Conservation (phyloP, 2,888 invertebrate species). For the Lasioglossum pauxillum region DNA sequence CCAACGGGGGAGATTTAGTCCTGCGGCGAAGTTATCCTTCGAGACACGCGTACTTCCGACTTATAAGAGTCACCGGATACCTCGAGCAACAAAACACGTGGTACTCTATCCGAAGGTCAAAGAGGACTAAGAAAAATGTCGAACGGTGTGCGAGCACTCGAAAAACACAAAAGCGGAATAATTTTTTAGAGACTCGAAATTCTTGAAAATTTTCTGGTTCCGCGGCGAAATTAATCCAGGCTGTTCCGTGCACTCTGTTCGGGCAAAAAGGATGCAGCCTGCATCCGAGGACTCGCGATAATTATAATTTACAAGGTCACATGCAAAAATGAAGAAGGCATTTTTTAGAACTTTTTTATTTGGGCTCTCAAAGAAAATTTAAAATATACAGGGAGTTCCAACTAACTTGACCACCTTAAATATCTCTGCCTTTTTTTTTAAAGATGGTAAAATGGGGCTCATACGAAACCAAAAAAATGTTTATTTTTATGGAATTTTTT, state of each 20-base stretch:
- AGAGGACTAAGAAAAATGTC: background rate
- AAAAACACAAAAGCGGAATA: background rate
- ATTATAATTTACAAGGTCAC: too few relatives aligned
- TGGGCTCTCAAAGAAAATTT: too few relatives aligned
- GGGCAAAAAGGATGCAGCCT: slow-evolving; percentile 28
- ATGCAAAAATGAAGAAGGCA: too few relatives aligned
- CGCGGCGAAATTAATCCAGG: slow-evolving; percentile 35
- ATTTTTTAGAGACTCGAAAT: background rate
- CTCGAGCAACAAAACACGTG: background rate
- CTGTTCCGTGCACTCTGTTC: slow-evolving; percentile 18
- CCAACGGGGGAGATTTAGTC: slow-evolving; percentile 78
- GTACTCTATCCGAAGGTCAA: background rate
- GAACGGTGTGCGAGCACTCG: background rate
- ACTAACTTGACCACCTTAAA: too few relatives aligned
- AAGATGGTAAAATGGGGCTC: too few relatives aligned
- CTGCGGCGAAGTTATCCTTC: slow-evolving; percentile 3
- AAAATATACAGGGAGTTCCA: too few relatives aligned
- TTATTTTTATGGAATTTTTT: too few relatives aligned
- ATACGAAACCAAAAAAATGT: too few relatives aligned
- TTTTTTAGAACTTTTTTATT: too few relatives aligned
- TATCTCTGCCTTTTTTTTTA: too few relatives aligned
- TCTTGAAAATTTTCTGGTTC: background rate
- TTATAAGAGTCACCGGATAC: background rate
- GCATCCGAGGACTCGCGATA: slow-evolving; percentile 39
- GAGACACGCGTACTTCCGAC: background rate